Conservation (phyloP, 2,888 invertebrate genomes). For the Rhyacophila evoluta region DNA sequence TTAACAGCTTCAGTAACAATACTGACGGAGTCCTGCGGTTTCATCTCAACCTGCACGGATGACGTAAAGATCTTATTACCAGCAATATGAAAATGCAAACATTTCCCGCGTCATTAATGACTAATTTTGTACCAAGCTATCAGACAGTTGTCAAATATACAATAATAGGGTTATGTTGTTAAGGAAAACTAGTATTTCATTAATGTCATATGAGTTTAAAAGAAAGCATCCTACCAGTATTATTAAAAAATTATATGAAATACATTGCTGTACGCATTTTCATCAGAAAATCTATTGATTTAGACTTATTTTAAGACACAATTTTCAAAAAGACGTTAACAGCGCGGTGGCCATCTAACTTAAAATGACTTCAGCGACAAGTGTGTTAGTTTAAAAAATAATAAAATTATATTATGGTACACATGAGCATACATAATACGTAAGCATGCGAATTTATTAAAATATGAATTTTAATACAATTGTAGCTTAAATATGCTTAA, state of each 20-base stretch:
- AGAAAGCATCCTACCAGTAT: neutral
- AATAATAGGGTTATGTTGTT: constrained; percentile 23
- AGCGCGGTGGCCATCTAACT: constrained; percentile 32
- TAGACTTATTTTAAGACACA: neutral
- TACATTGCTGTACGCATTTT: neutral
- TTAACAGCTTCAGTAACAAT: constrained; percentile 41
- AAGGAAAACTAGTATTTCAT: neutral
- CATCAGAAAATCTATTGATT: neutral
- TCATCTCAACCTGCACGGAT: constrained; percentile 41
- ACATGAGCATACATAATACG: neutral
- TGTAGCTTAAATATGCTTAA: too few relatives aligned
- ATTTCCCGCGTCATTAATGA: neutral
- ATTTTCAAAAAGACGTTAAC: constrained; percentile 44
- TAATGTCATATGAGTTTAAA: neutral
- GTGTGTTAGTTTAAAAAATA: neutral
- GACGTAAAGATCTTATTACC: too few relatives aligned
- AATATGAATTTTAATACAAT: too few relatives aligned
- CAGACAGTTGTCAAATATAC: constrained; percentile 18
- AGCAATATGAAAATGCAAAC: neutral
- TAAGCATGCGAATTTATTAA: too few relatives aligned
- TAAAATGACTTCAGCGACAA: neutral
- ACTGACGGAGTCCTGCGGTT: constrained; percentile 44
- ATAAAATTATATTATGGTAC: neutral
- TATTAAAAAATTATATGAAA: neutral
- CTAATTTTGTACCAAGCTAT: neutral